These are phyloP conservation scores for Drosophila trapezifrons DNA, from an alignment of 1,140 invertebrate species.

Conservation along the genomic window DNA sequence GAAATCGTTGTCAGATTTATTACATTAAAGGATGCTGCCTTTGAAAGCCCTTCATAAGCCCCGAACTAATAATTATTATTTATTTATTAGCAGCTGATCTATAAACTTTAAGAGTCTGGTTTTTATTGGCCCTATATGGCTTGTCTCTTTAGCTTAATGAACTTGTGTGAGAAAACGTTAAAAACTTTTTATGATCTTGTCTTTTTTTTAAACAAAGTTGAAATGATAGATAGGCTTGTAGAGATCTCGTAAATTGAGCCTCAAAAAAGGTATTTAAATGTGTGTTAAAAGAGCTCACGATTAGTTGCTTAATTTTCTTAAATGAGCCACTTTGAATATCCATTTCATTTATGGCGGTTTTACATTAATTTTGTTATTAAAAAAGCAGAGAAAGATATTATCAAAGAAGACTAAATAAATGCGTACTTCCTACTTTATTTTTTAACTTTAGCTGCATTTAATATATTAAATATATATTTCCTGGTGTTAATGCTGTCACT, in stretches of 20 bases:
- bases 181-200: conserved; percentile 59
- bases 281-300: conserved; percentile 15
- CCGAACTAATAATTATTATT: conserved; percentile 36
- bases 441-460: neutral
- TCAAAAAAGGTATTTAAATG: conserved; percentile 27
- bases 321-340: conserved; percentile 2
- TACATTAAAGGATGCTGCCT: conserved; percentile 4
- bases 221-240: conserved; percentile 48
- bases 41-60: conserved; percentile 7
- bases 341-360: neutral
- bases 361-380: neutral
- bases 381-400: neutral
- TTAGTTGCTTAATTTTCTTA: conserved; percentile 20
- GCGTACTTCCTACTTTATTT: too few species aligned
- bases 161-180: conserved; percentile 58
- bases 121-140: conserved; percentile 48
- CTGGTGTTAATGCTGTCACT: neutral
- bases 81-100: conserved; percentile 39
- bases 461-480: neutral
- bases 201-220: conserved; percentile 31
- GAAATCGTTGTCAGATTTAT: conserved; percentile 6
- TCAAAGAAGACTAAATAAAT: too few species aligned
- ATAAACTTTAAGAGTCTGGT: conserved; percentile 45
- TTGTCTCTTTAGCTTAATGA: conserved; percentile 64
- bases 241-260: conserved; percentile 52